Conservation (phyloP, 2,113 vertebrate genomes). For the Zosterops japonicus region DNA sequence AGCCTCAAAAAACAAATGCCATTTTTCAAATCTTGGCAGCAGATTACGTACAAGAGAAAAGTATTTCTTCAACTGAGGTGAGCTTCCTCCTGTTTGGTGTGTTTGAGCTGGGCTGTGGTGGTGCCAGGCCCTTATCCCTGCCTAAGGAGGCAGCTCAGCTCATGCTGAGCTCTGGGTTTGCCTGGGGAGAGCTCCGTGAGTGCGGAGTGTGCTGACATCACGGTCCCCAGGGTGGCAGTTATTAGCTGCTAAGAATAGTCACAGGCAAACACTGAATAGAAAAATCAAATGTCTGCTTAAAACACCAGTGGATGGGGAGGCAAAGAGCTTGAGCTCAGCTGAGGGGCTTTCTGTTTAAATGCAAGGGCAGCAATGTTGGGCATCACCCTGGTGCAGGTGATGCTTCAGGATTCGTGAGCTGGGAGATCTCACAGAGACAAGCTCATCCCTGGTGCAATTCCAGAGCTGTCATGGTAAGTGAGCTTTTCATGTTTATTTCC, state of each 20-base stretch:
- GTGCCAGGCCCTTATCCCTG: background rate
- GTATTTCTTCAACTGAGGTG: background rate
- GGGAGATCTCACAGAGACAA: background rate
- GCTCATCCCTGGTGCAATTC: background rate
- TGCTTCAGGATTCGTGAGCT: background rate
- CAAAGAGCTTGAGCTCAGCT: background rate
- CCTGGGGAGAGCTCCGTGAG: conserved; percentile 23
- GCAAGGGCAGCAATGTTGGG: background rate
- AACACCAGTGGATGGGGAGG: conserved; percentile 16
- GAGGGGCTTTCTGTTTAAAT: background rate
- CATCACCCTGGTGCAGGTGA: background rate
- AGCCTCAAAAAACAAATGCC: background rate
- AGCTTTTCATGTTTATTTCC: conserved; percentile 33
- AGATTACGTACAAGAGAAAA: background rate
- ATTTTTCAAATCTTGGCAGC: background rate
- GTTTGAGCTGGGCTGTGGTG: background rate
- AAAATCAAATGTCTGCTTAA: conserved; percentile 57
- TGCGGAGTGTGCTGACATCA: conserved; percentile 54
- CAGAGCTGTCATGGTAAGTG: conserved; percentile 40
- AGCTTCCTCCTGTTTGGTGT: background rate
- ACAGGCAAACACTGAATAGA: conserved; percentile 47
- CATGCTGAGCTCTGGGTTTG: conserved; percentile 18
- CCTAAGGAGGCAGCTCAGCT: conserved; percentile 2
- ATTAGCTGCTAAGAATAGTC: conserved; percentile 69
- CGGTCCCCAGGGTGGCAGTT: conserved; percentile 52